phyloP scores from a whole-genome alignment of 2,797 vertebrate genomes.

The Caiman crocodilus region DNA sequence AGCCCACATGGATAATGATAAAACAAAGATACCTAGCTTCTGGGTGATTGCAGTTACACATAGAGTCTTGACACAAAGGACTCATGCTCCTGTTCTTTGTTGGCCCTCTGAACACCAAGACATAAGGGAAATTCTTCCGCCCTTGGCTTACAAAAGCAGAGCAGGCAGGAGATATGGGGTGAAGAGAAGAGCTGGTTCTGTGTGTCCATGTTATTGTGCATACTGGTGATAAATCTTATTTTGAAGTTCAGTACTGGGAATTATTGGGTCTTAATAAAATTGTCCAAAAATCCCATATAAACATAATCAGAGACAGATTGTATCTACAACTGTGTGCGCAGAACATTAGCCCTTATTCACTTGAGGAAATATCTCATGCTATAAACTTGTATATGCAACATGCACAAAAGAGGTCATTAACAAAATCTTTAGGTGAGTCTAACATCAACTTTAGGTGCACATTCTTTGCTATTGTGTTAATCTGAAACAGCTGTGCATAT shows the following conservation, averaged over 20 bases:
- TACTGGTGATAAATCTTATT: neutral
- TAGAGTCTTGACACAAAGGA: neutral
- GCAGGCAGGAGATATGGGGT: too few relatives aligned
- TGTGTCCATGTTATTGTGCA: neutral
- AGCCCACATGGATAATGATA: neutral
- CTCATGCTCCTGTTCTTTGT: neutral
- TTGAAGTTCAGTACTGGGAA: neutral
- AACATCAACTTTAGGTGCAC: slow-evolving; percentile 3
- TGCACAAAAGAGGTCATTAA: neutral
- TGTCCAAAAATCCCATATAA: slow-evolving; percentile 29
- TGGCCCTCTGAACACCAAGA: too few relatives aligned
- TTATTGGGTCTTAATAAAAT: slow-evolving; percentile 36
- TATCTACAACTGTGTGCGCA: slow-evolving; percentile 14
- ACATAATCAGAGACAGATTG: slow-evolving; percentile 51
- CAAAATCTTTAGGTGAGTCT: slow-evolving; percentile 46
- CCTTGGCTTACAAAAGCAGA: neutral
- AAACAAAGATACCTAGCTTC: rapidly evolving
- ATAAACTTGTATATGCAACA: slow-evolving; percentile 27
- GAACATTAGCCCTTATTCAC: slow-evolving; percentile 7
- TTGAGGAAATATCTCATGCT: slow-evolving; percentile 17
- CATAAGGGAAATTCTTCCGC: neutral
- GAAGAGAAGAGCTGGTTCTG: neutral
- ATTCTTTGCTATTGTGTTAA: neutral
- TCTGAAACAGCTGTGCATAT: neutral
- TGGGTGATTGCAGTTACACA: rapidly evolving